phyloP scores from a whole-genome alignment of 2,888 invertebrate genomes.

The Platynereis dumerilii region DNA sequence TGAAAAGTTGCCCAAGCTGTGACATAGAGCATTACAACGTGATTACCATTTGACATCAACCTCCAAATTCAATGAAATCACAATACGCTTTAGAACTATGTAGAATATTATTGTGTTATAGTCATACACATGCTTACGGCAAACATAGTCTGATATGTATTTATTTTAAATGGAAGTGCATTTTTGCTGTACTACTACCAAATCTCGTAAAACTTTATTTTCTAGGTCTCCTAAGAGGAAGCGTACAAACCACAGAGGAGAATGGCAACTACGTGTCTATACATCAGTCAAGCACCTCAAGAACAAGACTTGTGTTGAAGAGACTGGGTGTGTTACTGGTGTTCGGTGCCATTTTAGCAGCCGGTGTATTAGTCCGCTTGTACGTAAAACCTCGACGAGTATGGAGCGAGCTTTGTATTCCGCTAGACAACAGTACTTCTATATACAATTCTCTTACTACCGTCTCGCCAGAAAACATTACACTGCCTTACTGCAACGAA shows the following conservation, averaged over 20 bases:
- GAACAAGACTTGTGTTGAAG: slow-evolving; percentile 5
- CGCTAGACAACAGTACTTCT: not conserved
- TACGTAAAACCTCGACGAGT: slow-evolving; percentile 8
- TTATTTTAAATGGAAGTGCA: too few relatives aligned
- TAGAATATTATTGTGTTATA: too few relatives aligned
- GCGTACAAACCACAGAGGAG: not conserved
- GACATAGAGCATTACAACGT: too few relatives aligned
- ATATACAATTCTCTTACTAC: not conserved
- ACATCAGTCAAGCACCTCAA: not conserved
- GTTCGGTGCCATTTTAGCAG: slow-evolving; percentile 8
- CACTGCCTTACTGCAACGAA: slow-evolving; percentile 6
- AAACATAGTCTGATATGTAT: too few relatives aligned
- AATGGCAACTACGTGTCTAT: slow-evolving; percentile 11
- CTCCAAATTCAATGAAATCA: too few relatives aligned
- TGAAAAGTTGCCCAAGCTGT: too few relatives aligned
- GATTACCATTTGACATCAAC: too few relatives aligned
- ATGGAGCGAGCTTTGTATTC: slow-evolving; percentile 12
- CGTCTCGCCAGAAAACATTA: not conserved
- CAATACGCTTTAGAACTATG: too few relatives aligned
- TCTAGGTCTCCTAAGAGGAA: slow-evolving; percentile 3
- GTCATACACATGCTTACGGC: too few relatives aligned
- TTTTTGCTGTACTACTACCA: too few relatives aligned
- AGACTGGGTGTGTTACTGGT: slow-evolving; percentile 8
- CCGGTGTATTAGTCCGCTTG: slow-evolving; percentile 9
- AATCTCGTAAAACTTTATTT: too few relatives aligned